A percentile compares a stretch with the other conserved stretches of the same genome.
Conservation (phyloP, 2,888 invertebrate genomes). For the Philereme vetulata region DNA sequence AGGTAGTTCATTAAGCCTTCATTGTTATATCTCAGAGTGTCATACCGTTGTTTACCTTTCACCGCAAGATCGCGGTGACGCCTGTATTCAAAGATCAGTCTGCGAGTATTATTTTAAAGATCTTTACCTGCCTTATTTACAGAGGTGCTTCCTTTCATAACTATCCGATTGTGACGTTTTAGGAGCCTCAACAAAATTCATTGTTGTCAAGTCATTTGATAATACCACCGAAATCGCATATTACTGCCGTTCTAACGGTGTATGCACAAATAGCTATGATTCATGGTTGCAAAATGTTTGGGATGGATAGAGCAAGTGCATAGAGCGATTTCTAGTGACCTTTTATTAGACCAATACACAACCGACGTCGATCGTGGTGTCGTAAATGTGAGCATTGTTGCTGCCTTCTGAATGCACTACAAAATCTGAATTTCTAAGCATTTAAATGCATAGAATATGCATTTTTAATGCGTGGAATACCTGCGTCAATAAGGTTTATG, state of each 20-base stretch:
- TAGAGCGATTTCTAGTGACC: conserved; percentile 39
- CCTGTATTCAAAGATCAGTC: conserved; percentile 43
- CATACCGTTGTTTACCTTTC: conserved; percentile 65
- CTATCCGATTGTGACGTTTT: conserved; percentile 40
- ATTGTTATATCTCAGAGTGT: conserved; percentile 65
- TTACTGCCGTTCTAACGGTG: conserved; percentile 24
- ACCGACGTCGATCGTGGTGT: conserved; percentile 56
- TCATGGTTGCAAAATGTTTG: conserved; percentile 41
- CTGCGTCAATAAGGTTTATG: no score
- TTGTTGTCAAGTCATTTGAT: no score
- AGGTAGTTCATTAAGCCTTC: conserved; percentile 68
- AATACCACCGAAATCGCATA: conserved; percentile 11
- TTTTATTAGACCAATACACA: conserved; percentile 35
- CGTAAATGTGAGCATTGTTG: conserved; percentile 62
- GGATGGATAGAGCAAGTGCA: conserved; percentile 47
- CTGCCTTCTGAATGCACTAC: not conserved
- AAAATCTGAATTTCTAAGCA: not conserved
- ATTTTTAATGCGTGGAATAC: no score
- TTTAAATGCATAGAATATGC: no score
- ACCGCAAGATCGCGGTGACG: conserved; percentile 41
- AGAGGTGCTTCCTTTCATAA: conserved; percentile 58
- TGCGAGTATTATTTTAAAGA: conserved; percentile 50
- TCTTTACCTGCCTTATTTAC: conserved; percentile 58
- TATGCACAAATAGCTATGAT: conserved; percentile 30
- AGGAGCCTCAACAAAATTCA: conserved; percentile 14